phyloP scores from a whole-genome alignment of 2,113 vertebrate species.

The Pelvicachromis taeniatus region DNA sequence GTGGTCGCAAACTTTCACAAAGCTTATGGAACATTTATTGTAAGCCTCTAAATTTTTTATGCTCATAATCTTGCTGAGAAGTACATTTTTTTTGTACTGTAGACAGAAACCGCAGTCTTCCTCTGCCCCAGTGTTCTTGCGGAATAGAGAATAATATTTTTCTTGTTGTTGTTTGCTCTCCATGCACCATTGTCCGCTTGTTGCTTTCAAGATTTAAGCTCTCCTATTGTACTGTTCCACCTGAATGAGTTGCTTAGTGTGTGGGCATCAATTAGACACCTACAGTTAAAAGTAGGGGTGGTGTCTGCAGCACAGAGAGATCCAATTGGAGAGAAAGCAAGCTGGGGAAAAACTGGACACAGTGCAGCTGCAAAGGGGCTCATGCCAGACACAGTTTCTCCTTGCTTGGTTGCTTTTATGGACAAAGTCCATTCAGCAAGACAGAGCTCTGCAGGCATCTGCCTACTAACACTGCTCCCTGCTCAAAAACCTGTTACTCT shows the following conservation, averaged over 20 bases:
- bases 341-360: neutral
- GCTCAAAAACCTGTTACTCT: neutral
- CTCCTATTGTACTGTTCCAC: neutral
- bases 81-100: neutral
- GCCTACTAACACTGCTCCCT: neutral
- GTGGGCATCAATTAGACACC: conserved; percentile 10
- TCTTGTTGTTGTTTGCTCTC: neutral
- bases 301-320: neutral
- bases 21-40: neutral
- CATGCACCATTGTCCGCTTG: neutral
- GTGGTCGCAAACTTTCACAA: neutral
- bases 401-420: conserved; percentile 16
- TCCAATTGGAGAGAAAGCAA: neutral
- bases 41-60: neutral
- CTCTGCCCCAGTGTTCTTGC: neutral
- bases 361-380: neutral
- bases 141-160: neutral
- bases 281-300: neutral
- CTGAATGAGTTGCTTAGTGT: neutral
- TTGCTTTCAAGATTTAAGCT: neutral
- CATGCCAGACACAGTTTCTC: neutral
- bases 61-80: neutral
- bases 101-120: neutral
- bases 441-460: conserved; percentile 9
- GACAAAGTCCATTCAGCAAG: conserved; percentile 21